Conservation (phyloP, 2,888 invertebrate genomes). For the Petrophora chlorosata region DNA sequence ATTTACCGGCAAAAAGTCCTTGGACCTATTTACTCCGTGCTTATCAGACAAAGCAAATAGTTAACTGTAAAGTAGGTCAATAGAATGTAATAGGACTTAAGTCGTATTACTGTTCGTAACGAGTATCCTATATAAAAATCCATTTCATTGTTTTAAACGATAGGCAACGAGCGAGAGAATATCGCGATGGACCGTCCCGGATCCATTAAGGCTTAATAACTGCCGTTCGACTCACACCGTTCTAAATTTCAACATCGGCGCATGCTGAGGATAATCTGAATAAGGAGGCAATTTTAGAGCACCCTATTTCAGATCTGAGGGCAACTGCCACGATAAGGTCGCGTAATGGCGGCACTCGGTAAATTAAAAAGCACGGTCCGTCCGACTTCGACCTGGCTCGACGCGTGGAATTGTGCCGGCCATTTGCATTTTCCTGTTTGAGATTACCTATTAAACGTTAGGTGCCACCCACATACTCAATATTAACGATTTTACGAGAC, state of each 20-base stretch:
- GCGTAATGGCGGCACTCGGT: conserved; percentile 65
- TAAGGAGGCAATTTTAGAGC: conserved; percentile 62
- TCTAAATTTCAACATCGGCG: conserved; percentile 57
- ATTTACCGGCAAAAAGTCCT: too few relatives aligned
- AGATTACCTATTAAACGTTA: conserved; percentile 43
- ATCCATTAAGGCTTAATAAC: conserved; percentile 62
- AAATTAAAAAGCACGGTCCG: conserved; percentile 70
- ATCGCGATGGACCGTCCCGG: conserved; percentile 50
- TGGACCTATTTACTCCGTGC: too few relatives aligned
- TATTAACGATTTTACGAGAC: conserved; percentile 39
- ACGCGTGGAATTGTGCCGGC: conserved; percentile 50
- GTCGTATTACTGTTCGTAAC: conserved; percentile 1
- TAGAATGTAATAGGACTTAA: neutral
- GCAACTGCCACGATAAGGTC: conserved; percentile 61
- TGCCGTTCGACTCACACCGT: conserved; percentile 53
- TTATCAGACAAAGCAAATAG: neutral
- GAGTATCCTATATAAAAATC: conserved; percentile 43
- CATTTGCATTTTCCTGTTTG: conserved; percentile 62
- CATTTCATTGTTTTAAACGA: conserved; percentile 63
- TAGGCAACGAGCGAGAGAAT: conserved; percentile 44
- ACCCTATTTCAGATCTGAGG: conserved; percentile 64
- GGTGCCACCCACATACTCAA: conserved; percentile 39
- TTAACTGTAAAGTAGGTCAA: neutral
- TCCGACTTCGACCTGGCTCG: conserved; percentile 51
- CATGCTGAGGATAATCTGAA: conserved; percentile 63